These are phyloP conservation scores for Achroia grisella DNA, from an alignment of 1,140 invertebrate species.

Conservation along the genomic window DNA sequence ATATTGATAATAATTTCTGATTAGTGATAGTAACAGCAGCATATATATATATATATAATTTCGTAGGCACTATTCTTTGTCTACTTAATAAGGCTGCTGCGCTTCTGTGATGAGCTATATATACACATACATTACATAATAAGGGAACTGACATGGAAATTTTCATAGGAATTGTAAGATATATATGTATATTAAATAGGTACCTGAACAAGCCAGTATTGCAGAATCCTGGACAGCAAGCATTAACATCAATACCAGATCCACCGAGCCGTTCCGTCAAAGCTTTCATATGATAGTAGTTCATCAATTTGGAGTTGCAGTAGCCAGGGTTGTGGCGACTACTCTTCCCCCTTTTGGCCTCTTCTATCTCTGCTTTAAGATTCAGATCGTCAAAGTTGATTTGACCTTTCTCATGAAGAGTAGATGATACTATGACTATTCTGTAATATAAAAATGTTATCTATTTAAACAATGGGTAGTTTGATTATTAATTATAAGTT, in stretches of 20 bases:
- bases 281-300: conserved; percentile 80
- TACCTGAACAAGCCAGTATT: conserved; percentile 79
- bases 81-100: no score
- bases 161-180: no score
- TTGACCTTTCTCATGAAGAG: conserved; percentile 63
- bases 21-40: no score
- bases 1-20: no score
- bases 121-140: no score
- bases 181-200: neutral
- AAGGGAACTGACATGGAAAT: no score
- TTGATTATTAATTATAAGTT: no score
- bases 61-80: no score
- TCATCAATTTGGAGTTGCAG: conserved; percentile 86
- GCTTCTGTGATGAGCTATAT: no score
- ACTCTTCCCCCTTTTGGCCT: conserved; percentile 44
- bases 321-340: conserved; percentile 80
- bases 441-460: conserved; percentile 37
- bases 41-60: no score
- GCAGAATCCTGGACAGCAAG: conserved; percentile 89
- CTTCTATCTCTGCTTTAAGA: conserved; percentile 54
- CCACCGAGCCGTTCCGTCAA: conserved; percentile 75
- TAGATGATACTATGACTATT: conserved; percentile 73
- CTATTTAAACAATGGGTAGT: no score
- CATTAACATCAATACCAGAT: conserved; percentile 80
- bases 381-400: conserved; percentile 84